Evolutionary conservation across 2,113 vertebrate genomes (phyloP).

Genomic region (Bufo bufo): DNA sequence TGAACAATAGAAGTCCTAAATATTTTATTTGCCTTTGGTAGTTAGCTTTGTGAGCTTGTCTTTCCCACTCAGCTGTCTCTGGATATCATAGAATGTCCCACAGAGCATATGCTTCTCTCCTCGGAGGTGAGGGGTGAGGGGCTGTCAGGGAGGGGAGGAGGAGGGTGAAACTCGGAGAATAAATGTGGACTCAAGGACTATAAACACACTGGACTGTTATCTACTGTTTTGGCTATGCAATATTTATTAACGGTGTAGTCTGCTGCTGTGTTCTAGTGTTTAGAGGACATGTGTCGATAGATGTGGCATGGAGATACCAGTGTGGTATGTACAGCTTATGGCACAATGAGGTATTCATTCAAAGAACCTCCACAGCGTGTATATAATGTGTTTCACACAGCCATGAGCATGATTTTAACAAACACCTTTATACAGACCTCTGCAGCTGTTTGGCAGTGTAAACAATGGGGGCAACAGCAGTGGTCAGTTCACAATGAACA

Average conservation of each 20-base stretch:
- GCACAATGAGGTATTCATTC: neutral
- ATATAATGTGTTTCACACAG: too few species aligned
- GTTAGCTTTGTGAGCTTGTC: constrained; percentile 10
- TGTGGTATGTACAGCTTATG: neutral
- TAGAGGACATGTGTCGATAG: neutral
- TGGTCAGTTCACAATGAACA: too few species aligned
- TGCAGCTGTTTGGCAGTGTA: too few species aligned
- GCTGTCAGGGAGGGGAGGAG: neutral
- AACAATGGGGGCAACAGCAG: too few species aligned
- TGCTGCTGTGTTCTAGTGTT: neutral
- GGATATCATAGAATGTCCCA: constrained; percentile 35
- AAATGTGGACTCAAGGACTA: neutral
- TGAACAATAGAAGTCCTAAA: constrained; percentile 35
- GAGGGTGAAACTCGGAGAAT: neutral
- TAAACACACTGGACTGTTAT: neutral
- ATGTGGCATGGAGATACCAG: neutral
- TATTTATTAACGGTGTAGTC: neutral
- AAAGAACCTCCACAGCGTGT: too few species aligned
- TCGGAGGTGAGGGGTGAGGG: neutral
- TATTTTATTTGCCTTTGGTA: constrained; percentile 40
- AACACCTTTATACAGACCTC: too few species aligned
- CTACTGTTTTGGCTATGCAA: neutral
- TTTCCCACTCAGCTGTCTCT: constrained; percentile 36
- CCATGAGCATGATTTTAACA: too few species aligned
- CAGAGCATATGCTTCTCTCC: constrained; percentile 31